These are phyloP conservation scores for Egretta garzetta DNA, from an alignment of 2,113 vertebrate species.

Conservation along the genomic window DNA sequence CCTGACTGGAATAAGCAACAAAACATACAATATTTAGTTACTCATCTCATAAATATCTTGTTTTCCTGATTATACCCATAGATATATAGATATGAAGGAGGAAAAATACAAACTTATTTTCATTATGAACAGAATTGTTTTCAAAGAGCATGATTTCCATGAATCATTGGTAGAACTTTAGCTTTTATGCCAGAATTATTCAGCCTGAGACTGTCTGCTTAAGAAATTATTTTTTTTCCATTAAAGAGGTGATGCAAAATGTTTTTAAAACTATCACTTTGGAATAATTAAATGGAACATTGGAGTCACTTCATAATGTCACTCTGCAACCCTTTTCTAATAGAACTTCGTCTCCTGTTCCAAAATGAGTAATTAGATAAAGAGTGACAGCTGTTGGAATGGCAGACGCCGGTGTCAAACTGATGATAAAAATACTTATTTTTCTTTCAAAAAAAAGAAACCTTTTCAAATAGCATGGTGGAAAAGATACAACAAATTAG, in stretches of 20 bases:
- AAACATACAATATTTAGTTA: not conserved
- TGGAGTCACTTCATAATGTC: not conserved
- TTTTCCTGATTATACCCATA: not conserved
- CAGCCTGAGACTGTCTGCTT: not conserved
- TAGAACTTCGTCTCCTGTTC: not conserved
- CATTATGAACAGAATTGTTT: not conserved
- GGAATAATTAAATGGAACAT: slow-evolving; percentile 14
- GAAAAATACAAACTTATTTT: not conserved
- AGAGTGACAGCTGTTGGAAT: not conserved
- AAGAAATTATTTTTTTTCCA: not conserved
- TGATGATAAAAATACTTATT: not conserved
- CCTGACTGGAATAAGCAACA: not conserved
- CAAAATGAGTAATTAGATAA: not conserved
- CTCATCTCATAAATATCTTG: not conserved
- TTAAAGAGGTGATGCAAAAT: not conserved
- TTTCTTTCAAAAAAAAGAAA: not conserved
- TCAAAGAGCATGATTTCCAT: not conserved
- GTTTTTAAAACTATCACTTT: not conserved
- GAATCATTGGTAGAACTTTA: not conserved
- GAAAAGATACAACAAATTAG: not conserved
- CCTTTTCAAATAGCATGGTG: not conserved
- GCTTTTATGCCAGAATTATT: not conserved
- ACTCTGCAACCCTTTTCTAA: not conserved
- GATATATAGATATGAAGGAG: not conserved
- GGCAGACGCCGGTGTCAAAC: not conserved